Evolutionary conservation across 1,140 invertebrate genomes (phyloP).

Genomic region (Acromyrmex echinatior): DNA sequence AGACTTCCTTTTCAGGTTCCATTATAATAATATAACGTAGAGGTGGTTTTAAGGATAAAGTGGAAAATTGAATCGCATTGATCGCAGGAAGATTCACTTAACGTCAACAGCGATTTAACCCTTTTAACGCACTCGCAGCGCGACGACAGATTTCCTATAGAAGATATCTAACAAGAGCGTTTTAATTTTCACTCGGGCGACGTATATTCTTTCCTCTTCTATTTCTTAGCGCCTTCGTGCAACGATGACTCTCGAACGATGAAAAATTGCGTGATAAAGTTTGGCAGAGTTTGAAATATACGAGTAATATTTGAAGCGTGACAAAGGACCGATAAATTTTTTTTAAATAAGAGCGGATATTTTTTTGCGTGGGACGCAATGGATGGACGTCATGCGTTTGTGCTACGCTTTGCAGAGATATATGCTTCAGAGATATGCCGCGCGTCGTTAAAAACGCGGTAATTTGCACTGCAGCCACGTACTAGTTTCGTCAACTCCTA

Average conservation of each 20-base stretch:
- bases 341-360: not conserved
- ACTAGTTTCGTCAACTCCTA: slow-evolving; percentile 16
- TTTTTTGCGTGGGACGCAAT: not conserved
- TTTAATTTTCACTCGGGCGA: slow-evolving; percentile 26
- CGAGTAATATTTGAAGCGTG: not conserved
- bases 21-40: slow-evolving; percentile 36
- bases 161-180: not conserved
- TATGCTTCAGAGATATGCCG: not conserved
- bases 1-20: slow-evolving; percentile 53
- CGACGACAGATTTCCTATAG: not conserved
- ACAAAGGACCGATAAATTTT: slow-evolving; percentile 10
- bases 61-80: slow-evolving; percentile 63
- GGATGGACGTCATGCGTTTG: not conserved
- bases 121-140: slow-evolving; percentile 10
- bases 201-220: not conserved
- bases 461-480: slow-evolving; percentile 13
- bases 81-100: slow-evolving; percentile 57
- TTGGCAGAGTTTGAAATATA: not conserved
- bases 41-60: slow-evolving; percentile 47
- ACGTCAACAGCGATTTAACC: slow-evolving; percentile 59
- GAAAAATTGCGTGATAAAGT: slow-evolving; percentile 45
- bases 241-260: not conserved
- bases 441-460: slow-evolving; percentile 4
- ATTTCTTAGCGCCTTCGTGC: not conserved
- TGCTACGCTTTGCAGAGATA: not conserved